phyloP scores from a whole-genome alignment of 2,888 invertebrate species.

The Carterocephalus palaemon region DNA sequence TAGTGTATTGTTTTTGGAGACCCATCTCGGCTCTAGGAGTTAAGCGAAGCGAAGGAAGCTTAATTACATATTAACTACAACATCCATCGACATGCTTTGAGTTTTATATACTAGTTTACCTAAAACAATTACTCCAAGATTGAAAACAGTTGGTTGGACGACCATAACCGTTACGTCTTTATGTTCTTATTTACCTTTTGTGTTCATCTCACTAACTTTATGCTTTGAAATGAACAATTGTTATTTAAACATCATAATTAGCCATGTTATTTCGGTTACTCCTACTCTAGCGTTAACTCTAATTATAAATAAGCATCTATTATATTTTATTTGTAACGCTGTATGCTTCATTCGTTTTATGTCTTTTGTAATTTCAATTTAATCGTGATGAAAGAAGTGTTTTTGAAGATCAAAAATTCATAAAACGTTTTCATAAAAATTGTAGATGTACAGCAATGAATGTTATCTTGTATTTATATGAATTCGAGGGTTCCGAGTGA shows the following conservation, averaged over 20 bases:
- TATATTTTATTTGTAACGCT: no score
- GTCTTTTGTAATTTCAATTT: neutral
- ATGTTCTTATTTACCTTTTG: slow-evolving; percentile 39
- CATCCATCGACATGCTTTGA: slow-evolving; percentile 34
- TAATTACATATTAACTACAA: slow-evolving; percentile 23
- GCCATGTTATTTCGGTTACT: no score
- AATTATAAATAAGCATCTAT: no score
- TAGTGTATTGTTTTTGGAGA: slow-evolving; percentile 2
- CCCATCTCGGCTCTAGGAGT: no score
- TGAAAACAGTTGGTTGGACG: slow-evolving; percentile 31
- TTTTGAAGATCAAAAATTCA: neutral
- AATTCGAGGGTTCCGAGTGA: slow-evolving; percentile 5
- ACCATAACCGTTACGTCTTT: slow-evolving; percentile 35
- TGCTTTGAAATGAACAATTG: neutral
- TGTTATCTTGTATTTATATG: slow-evolving; percentile 8
- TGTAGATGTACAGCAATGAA: slow-evolving; percentile 1
- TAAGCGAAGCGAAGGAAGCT: neutral
- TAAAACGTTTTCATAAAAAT: neutral
- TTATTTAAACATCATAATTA: no score
- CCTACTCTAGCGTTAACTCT: no score
- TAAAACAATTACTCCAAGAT: slow-evolving; percentile 30
- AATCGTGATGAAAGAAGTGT: neutral
- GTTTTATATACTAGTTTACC: slow-evolving; percentile 42
- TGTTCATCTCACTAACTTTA: slow-evolving; percentile 12
- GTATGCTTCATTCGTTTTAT: no score